Conservation (phyloP, 2,113 vertebrate species). For the Antechinus flavipes region DNA sequence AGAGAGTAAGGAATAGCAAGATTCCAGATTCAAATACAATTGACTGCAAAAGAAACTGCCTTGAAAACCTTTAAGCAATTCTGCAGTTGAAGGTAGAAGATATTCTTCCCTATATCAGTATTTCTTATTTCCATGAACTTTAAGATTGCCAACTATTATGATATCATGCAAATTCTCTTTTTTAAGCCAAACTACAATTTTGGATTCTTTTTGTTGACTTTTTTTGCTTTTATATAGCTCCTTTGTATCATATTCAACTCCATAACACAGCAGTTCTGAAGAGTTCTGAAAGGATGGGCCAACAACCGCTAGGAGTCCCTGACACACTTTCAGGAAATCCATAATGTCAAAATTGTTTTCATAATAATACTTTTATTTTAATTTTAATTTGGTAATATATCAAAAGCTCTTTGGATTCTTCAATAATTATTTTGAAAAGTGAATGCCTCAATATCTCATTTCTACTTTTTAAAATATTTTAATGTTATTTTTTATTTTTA, state of each 20-base stretch:
- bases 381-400: not conserved
- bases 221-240: not conserved
- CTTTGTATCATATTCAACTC: not conserved
- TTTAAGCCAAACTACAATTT: not conserved
- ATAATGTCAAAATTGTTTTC: not conserved
- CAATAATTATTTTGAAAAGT: not conserved
- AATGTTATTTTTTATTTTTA: not conserved
- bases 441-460: not conserved
- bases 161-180: not conserved
- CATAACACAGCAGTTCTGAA: not conserved
- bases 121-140: not conserved
- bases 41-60: not conserved
- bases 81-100: not conserved
- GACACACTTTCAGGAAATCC: not conserved
- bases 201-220: not conserved
- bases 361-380: not conserved
- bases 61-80: not conserved
- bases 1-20: not conserved
- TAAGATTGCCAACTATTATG: not conserved
- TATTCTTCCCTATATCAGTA: not conserved
- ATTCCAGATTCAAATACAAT: not conserved
- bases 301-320: not conserved
- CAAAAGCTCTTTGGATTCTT: not conserved
- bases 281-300: not conserved
- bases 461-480: not conserved